Evolutionary conservation across 2,113 vertebrate species (phyloP).

Genomic region (Terrapene triunguis): DNA sequence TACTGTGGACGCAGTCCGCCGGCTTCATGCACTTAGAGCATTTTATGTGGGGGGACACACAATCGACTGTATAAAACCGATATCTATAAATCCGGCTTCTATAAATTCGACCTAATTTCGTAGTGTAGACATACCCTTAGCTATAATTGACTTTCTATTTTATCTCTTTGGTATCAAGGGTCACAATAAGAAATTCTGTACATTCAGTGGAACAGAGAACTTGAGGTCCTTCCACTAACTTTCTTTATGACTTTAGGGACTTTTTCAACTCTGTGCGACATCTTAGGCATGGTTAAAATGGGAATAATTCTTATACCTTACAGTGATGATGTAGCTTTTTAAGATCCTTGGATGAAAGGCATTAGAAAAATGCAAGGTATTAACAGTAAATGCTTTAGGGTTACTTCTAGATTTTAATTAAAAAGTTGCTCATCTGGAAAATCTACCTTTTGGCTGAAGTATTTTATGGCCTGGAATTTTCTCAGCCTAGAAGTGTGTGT

Average conservation of each 20-base stretch:
- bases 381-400: not conserved
- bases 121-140: no score
- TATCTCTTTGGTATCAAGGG: not conserved
- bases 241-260: not conserved
- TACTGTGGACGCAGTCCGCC: no score
- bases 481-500: not conserved
- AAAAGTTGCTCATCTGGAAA: not conserved
- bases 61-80: no score
- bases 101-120: no score
- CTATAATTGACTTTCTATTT: not conserved
- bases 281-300: not conserved
- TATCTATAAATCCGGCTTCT: no score
- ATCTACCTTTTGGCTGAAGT: not conserved
- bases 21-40: no score
- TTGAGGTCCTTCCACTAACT: not conserved
- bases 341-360: not conserved
- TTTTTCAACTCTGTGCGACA: accelerated
- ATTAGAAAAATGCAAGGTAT: not conserved
- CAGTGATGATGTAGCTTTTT: not conserved
- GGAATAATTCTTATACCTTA: not conserved
- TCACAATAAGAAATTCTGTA: not conserved
- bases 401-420: not conserved
- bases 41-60: no score
- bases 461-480: not conserved
- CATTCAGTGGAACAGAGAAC: not conserved